phyloP scores from a whole-genome alignment of 2,797 vertebrate genomes.

The Masticophis lateralis region DNA sequence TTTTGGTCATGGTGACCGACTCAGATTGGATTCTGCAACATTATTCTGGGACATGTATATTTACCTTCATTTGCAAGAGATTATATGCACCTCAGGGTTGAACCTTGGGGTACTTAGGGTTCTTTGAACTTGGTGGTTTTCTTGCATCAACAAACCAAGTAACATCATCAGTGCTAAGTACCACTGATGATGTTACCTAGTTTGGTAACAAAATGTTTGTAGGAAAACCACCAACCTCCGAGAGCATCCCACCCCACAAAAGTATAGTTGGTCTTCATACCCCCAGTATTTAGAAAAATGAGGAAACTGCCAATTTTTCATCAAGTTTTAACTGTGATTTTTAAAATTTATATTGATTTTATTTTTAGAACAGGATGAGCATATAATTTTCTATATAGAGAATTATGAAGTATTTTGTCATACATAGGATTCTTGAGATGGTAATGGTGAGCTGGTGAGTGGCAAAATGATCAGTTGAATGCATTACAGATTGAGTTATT shows the following conservation, averaged over 20 bases:
- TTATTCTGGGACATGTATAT: neutral
- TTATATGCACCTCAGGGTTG: neutral
- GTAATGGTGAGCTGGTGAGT: neutral
- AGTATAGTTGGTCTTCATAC: neutral
- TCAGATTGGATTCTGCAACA: neutral
- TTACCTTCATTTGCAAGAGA: neutral
- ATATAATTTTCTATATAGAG: neutral
- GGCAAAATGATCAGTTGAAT: neutral
- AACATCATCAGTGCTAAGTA: neutral
- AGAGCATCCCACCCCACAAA: neutral
- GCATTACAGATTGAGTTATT: neutral
- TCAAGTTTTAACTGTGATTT: neutral
- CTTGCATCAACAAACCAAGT: neutral
- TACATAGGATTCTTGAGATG: neutral
- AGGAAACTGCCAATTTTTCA: neutral
- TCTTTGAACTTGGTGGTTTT: neutral
- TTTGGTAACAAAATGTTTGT: neutral
- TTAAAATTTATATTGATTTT: neutral
- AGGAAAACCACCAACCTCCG: neutral
- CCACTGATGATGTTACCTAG: neutral
- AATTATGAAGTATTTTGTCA: neutral
- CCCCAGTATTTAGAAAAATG: neutral
- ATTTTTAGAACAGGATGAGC: neutral
- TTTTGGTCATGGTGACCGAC: neutral
- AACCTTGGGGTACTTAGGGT: neutral